Base-by-base conservation (phyloP, 2,888 invertebrate species). In the Mythimna loreyi region DNA sequence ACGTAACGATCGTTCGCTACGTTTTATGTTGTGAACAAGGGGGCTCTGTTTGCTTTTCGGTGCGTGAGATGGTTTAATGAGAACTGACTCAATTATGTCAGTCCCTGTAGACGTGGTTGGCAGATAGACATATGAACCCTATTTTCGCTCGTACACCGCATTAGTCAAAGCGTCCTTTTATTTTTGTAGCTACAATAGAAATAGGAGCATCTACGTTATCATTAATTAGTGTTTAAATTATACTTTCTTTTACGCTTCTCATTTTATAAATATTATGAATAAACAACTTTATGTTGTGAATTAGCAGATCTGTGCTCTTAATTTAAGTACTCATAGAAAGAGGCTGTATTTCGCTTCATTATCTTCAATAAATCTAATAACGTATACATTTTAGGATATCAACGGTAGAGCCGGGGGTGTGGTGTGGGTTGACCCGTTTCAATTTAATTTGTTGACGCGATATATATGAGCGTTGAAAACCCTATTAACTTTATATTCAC, bases 1-100 rank as follows among this genome's bases (percentile, higher is more conserved):
- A 89, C 90, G 90, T 89, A 75, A 78, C 80, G 78, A 84, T 76
- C 85, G 84, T 88, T 87, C 84, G 77, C 76, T 81, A 78, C 80
- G 83, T 87, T 89, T 89, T 89, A 86, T 86, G 85, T 84, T 83
- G 78, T 72, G 63, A 85, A 80, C 83, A 77, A 83, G 75, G 75
- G 80, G 62, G 74, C 70, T 82, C 76, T 81, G 84, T 85, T 85
- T 81, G 85, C 73, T 85, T 79, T 75, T 58, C 61, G 70, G 62
- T 81, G 82, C 87, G 88, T 88, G 87, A 83, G 75, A 69, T 71
- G 85, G 67, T 78, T 87, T 82, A 82, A 84, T 81, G 72, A 79
- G 78, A 74, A 68, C 58, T 52, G 59, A 75, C 64, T 63, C 69
- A 73, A 74, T 80, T 66, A 82, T 69, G 25, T 61, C 50, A 53